phyloP scores from a whole-genome alignment of 2,113 vertebrate genomes.

The Neolamprologus variostigma region DNA sequence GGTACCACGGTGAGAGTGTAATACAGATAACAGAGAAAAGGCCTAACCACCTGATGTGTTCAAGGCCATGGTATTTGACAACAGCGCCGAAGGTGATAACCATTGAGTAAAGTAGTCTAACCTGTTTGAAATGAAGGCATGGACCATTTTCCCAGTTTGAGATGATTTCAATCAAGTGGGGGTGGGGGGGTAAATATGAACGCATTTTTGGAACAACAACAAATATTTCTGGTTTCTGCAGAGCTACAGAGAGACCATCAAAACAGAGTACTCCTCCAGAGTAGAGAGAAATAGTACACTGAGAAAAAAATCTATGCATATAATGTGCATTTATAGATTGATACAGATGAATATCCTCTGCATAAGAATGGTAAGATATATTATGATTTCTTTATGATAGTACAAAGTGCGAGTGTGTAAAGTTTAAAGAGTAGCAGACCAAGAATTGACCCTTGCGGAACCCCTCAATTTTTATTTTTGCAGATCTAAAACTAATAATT shows the following conservation, averaged over 20 bases:
- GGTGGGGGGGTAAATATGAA: background rate
- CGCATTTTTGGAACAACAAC: background rate
- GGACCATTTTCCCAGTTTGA: background rate
- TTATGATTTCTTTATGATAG: background rate
- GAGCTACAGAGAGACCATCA: accelerated
- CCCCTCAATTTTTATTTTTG: background rate
- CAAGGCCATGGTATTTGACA: background rate
- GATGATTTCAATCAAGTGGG: background rate
- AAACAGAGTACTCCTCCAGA: background rate
- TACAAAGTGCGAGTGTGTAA: background rate
- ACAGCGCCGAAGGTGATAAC: accelerated
- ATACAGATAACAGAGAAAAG: background rate
- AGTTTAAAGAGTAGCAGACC: background rate
- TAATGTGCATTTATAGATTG: background rate
- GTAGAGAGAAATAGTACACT: background rate
- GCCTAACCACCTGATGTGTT: background rate
- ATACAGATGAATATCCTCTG: background rate
- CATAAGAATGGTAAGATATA: background rate
- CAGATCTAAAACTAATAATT: background rate
- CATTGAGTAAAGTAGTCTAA: background rate
- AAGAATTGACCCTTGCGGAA: background rate
- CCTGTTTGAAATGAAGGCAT: background rate
- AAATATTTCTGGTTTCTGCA: background rate
- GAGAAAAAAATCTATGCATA: background rate
- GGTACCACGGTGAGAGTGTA: background rate